Conservation (phyloP, 2,888 invertebrate genomes). For the Watsonalla binaria region DNA sequence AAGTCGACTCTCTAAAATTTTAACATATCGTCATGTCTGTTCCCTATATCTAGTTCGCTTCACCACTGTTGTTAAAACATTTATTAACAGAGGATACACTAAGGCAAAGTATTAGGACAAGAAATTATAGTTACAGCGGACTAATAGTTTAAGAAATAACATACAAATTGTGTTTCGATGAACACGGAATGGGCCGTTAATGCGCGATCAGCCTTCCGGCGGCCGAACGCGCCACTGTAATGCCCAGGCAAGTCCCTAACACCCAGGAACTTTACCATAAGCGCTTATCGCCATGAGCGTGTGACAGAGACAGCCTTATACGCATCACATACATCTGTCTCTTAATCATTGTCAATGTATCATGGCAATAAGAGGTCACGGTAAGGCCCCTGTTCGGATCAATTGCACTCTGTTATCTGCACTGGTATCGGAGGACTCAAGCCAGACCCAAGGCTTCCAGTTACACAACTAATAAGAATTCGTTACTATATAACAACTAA, state of each 20-base stretch:
- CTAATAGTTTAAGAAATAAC: slow-evolving; percentile 60
- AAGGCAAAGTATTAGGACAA: slow-evolving; percentile 65
- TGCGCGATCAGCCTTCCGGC: slow-evolving; percentile 58
- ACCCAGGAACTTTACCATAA: too few relatives aligned
- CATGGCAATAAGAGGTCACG: too few relatives aligned
- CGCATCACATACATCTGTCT: too few relatives aligned
- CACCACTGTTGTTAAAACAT: slow-evolving; percentile 69
- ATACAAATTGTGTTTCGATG: slow-evolving; percentile 60
- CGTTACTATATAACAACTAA: slow-evolving; percentile 78
- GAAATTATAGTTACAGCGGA: slow-evolving; percentile 60
- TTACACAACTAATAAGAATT: slow-evolving; percentile 69
- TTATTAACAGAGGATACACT: slow-evolving; percentile 63
- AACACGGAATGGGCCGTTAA: slow-evolving; percentile 69
- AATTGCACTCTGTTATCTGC: slow-evolving; percentile 73
- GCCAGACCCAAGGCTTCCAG: slow-evolving; percentile 65
- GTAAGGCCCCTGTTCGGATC: slow-evolving; percentile 37
- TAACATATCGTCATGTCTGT: slow-evolving; percentile 77
- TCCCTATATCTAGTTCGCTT: slow-evolving; percentile 76
- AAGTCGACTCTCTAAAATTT: slow-evolving; percentile 78
- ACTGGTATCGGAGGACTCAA: slow-evolving; percentile 66
- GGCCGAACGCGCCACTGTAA: slow-evolving; percentile 49
- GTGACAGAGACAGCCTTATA: too few relatives aligned
- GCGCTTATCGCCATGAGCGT: too few relatives aligned
- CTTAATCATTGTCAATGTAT: too few relatives aligned
- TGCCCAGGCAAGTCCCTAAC: too few relatives aligned